Evolutionary conservation across 92 coral and sea anemone species (phyloP), one percentile per base, ranked within the genome.

Genomic region (Umimayanthus chanpuru): DNA sequence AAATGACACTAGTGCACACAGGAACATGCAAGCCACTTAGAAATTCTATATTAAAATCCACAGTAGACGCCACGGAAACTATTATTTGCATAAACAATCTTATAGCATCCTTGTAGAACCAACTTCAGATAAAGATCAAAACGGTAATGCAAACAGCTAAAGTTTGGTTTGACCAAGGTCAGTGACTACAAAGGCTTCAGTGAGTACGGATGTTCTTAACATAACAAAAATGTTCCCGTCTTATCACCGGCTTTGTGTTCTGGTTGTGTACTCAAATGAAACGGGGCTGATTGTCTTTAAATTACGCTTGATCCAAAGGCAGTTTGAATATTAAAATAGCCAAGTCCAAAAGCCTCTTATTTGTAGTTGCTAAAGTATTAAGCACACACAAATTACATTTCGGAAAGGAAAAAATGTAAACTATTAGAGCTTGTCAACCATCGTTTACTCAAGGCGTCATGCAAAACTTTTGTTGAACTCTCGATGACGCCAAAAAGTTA

Each of bases 351-450:
- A 90, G 89, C 81, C 77, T 88, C 76, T 88, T 95, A 92, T 95
- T 95, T 95, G 96, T 91, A 84, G 92, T 91, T 88, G 68, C 81
- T 81, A 89, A 80, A 81, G 93, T 87, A 90, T 86, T 92, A 90
- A 92, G 96, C 90, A 92, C 90, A 94, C 87, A 79, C 94, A 89
- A 95, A 93, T 95, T 95, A 90, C 96, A 93, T 95, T 93, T 95
- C 96, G 93, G 94, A 95, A 95, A 93, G 89, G 85, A 87, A 93
- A 93, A 95, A 93, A 95, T 93, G 98, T 93, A 95, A 95, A 95
- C 98, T 90, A 93, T 95, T 95, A 92, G 77, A 85, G 88, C 88
- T 88, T 95, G 98, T 92, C 98, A 93, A 65, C 90, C 86, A 87
- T 85, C 88, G 96, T 95, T 95, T 95, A 91, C 91, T 88, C 91